Evolutionary conservation across 2,113 vertebrate species (phyloP), one percentile per base, ranked within the genome.

Genomic region (Bombycilla garrulus): DNA sequence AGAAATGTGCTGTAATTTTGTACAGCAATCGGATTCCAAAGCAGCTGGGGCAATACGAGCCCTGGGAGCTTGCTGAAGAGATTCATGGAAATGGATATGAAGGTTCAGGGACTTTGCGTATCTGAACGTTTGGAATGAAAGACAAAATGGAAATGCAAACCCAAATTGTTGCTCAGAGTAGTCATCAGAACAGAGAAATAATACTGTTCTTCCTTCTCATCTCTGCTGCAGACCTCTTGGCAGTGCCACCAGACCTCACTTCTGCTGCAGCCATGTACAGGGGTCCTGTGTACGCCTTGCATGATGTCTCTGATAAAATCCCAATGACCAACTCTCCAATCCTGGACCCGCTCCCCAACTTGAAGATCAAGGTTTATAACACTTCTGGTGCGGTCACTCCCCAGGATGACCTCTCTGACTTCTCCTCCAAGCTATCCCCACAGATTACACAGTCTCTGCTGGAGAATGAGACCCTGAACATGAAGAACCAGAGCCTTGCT

Each of bases 251-350:
- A 60, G 99, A 99, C 92, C 98, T 99, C 90, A 99, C 99, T 9
- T 99, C 99, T 23, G 99, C 99, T 4, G 99, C 99, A 17, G 99
- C 99, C 95, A 98, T 99, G 99, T 99, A 99, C 95, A 98, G 99
- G 17, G 99, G 99, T 17, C 99, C 99, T 0, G 99, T 99, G 53
- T 99, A 99, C 1, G 99, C 99, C 51, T 98, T 99, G 90, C 99
- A 99, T 6, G 99, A 99, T 6, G 98, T 99, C 92, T 99, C 99
- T 5, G 99, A 99, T 97, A 99, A 99, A 97, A 99, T 99, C 87
- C 98, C 99, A 51, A 99, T 99, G 99, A 99, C 99, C 94, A 99
- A 99, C 96, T 99, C 99, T 57, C 99, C 99, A 3, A 98, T 99
- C 74, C 97, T 99, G 82, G 99, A 99, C 91, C 99, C 99, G 0